Conservation (phyloP, 2,797 vertebrate species). For the Falco rusticolus region DNA sequence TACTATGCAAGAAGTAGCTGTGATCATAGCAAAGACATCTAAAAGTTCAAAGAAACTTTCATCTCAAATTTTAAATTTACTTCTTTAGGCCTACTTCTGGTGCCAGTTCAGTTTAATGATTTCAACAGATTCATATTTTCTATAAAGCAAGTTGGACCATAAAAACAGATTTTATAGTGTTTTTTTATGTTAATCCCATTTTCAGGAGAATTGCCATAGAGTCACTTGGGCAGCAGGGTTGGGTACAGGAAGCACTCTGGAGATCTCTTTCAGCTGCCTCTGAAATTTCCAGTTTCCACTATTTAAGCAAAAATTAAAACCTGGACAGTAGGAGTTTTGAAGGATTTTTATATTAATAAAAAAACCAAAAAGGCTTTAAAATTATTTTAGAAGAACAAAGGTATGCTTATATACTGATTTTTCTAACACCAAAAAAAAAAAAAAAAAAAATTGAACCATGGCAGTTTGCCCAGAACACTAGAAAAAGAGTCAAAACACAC, state of each 20-base stretch:
- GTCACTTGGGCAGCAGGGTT: neutral
- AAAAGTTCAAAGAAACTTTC: neutral
- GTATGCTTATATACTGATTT: neutral
- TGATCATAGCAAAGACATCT: neutral
- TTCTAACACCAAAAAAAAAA: neutral
- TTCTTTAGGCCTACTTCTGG: neutral
- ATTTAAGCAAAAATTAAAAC: neutral
- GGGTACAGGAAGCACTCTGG: neutral
- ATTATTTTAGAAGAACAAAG: neutral
- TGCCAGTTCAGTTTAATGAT: neutral
- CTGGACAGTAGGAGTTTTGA: neutral
- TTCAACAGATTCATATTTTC: neutral
- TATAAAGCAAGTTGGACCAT: neutral
- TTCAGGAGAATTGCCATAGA: neutral
- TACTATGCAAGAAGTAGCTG: neutral
- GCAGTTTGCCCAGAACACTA: neutral
- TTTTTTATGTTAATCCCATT: neutral
- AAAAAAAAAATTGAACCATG: neutral
- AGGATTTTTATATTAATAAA: neutral
- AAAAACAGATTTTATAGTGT: neutral
- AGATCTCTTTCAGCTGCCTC: neutral
- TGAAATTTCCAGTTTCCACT: neutral
- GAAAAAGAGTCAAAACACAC: neutral
- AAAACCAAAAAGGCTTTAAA: neutral
- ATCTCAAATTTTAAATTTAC: neutral